Base-by-base conservation (phyloP, 1,140 invertebrate genomes). In the Zaprionus vittiger region DNA sequence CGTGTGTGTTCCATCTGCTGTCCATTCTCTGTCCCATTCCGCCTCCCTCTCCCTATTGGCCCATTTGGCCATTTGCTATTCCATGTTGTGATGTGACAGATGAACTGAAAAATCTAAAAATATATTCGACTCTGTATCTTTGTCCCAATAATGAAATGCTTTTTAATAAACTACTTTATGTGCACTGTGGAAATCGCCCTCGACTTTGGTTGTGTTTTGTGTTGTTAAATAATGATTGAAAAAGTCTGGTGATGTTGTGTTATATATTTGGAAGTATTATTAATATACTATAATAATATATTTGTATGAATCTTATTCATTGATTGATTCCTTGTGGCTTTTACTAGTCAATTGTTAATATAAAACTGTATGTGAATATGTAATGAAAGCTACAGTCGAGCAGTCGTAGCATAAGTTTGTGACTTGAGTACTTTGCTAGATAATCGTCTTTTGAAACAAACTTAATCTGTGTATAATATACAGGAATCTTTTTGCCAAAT, bases 61-160 rank as follows among this genome's bases (percentile, higher is more conserved):
- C 41, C 41, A 47, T 34, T 59, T 20, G 28, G 26, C 56, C 44
- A 31, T 60, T 49, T 52, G 55, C 14, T 26, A 41, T 56, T 41
- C 63, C 41, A 56, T 28, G 26, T 41, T 37, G 47, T 17, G 26
- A 34, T 24, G 24, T 31, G 34, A 20, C 56, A 52, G 68, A 67
- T 73, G 44, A 73, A 54, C 17, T 26, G 17, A 54, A 20, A 59
- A 17, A 52, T 59, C 20, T 60, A 52, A 52, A 52, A 52, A 52
- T 4, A 52, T 52, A 22, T 52, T 2, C 31, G 0, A 34, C 20
- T 22, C 11, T 22, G 11, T 52, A 5, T 24, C n/a, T 24, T 52
- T 22, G 1, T 52, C 20, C 20, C 20, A 52, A 47, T 24, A 52
- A 52, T 12, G 20, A 24, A 22, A 52, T 52, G 47, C 20, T 52